Evolutionary conservation across 2,888 invertebrate genomes (phyloP).

Genomic region (Diarsia mendica): DNA sequence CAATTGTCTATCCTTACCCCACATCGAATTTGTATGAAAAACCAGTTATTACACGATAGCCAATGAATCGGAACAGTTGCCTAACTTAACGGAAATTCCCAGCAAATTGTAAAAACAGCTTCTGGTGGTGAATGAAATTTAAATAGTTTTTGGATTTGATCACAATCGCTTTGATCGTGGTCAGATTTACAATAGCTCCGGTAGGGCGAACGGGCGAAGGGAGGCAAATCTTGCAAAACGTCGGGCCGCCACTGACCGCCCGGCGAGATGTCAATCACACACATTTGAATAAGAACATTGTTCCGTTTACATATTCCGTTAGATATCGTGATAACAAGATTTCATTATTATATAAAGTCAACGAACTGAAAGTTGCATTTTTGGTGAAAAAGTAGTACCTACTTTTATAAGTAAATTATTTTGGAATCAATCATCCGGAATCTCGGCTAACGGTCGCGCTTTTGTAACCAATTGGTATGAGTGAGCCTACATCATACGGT

Average conservation of each 20-base stretch:
- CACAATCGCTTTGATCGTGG: conserved; percentile 85
- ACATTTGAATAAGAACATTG: conserved; percentile 88
- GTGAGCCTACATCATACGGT: conserved; percentile 53
- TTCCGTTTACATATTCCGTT: conserved; percentile 84
- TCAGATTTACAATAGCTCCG: conserved; percentile 83
- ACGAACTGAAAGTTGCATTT: conserved; percentile 83
- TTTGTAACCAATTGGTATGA: conserved; percentile 70
- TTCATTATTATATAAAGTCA: conserved; percentile 83
- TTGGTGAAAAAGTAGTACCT: conserved; percentile 78
- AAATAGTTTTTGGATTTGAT: conserved; percentile 84
- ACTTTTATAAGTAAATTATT: conserved; percentile 74
- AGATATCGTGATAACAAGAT: conserved; percentile 86
- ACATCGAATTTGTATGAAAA: conserved; percentile 43
- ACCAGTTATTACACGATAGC: conserved; percentile 49
- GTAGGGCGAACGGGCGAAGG: conserved; percentile 69
- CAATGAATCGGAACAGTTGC: conserved; percentile 64
- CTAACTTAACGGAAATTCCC: conserved; percentile 81
- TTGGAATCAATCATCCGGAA: conserved; percentile 80
- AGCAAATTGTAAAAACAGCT: conserved; percentile 74
- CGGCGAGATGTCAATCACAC: conserved; percentile 88
- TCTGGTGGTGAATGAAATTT: conserved; percentile 78
- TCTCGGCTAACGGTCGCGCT: conserved; percentile 82
- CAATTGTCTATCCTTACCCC: conserved; percentile 16
- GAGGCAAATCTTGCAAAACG: conserved; percentile 73
- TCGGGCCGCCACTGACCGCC: conserved; percentile 81